These are phyloP conservation scores for Malacoraja senta DNA, from an alignment of 2,797 vertebrate genomes.

Conservation along the genomic window DNA sequence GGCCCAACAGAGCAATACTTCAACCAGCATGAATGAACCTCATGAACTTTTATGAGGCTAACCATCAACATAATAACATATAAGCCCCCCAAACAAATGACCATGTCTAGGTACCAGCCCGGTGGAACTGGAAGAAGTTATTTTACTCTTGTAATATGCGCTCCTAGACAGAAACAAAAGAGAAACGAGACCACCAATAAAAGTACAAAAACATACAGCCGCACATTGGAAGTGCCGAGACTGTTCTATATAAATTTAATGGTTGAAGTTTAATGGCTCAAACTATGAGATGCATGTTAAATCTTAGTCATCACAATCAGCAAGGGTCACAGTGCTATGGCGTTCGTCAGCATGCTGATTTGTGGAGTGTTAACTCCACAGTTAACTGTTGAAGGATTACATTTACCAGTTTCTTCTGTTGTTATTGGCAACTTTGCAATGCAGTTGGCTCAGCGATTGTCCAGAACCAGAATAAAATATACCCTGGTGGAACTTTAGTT, in stretches of 20 bases:
- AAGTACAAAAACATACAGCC: too few relatives aligned
- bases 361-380: background rate
- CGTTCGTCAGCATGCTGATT: background rate
- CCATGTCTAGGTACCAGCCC: too few relatives aligned
- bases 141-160: background rate
- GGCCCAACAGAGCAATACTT: too few relatives aligned
- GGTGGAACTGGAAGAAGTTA: background rate
- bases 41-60: too few relatives aligned
- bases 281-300: background rate
- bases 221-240: background rate
- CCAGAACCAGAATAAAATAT: background rate
- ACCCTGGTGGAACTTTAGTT: constrained; percentile 12
- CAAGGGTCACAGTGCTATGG: background rate
- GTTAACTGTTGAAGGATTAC: background rate
- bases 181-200: background rate
- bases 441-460: constrained; percentile 20
- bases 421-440: constrained; percentile 11
- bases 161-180: background rate
- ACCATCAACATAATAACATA: too few relatives aligned
- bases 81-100: too few relatives aligned
- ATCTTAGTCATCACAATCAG: background rate
- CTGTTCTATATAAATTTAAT: background rate
- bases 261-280: background rate
- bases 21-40: too few relatives aligned
- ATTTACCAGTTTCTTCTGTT: constrained; percentile 1